Evolutionary conservation across 2,113 vertebrate species (phyloP).

Genomic region (Melanocharis versteri): DNA sequence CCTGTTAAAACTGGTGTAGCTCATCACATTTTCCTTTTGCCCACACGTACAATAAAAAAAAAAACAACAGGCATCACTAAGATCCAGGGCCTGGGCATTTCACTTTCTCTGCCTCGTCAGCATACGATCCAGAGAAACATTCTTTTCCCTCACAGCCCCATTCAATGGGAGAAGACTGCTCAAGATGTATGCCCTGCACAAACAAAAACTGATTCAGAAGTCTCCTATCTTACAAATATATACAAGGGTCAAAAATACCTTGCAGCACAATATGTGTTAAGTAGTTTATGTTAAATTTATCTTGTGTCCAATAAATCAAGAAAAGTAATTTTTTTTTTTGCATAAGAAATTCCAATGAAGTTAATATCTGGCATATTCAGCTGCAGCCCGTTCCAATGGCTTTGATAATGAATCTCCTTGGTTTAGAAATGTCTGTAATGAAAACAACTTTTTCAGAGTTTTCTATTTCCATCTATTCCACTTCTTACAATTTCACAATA

Average conservation of each 20-base stretch:
- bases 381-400: not conserved
- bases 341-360: not conserved
- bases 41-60: not conserved
- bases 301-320: not conserved
- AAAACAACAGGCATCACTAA: fast-evolving
- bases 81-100: not conserved
- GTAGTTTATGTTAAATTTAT: not conserved
- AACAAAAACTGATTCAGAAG: not conserved
- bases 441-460: not conserved
- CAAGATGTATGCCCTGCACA: not conserved
- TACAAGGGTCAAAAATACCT: not conserved
- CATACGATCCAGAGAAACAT: fast-evolving
- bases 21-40: not conserved
- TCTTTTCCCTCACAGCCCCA: not conserved
- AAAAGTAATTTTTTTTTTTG: not conserved
- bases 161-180: not conserved
- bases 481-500: not conserved
- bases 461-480: not conserved
- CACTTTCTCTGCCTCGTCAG: not conserved
- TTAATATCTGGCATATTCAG: not conserved
- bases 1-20: not conserved
- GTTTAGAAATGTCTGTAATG: not conserved
- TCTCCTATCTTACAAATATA: not conserved
- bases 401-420: not conserved
- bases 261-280: not conserved